Percentiles rank a stretch among this genome's conserved stretches.
Conservation (phyloP, 2,888 invertebrate species). For the Auanema sp. region DNA sequence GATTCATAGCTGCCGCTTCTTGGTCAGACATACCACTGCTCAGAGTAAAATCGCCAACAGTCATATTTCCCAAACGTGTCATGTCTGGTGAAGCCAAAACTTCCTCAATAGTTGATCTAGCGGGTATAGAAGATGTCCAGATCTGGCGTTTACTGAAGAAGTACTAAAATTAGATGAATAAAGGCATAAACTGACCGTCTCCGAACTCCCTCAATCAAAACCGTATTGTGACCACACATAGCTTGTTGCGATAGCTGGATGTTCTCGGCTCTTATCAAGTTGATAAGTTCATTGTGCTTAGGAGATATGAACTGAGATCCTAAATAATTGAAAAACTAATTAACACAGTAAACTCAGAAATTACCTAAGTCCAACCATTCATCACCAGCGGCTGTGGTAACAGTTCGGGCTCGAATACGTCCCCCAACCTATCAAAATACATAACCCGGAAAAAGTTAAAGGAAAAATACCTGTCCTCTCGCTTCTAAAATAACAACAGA, state of each 20-base stretch:
- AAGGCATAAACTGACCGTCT: slow-evolving; percentile 21
- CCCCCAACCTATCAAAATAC: slow-evolving; percentile 29
- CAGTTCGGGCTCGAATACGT: slow-evolving; percentile 35
- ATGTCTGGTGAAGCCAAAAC: slow-evolving; percentile 15
- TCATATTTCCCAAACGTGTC: slow-evolving; percentile 15
- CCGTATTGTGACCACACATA: slow-evolving; percentile 32
- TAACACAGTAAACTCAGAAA: not conserved
- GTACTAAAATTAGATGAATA: not conserved
- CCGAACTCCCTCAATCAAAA: slow-evolving; percentile 26
- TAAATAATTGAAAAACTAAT: slow-evolving; percentile 9
- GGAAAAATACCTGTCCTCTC: slow-evolving; percentile 26
- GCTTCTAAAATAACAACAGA: slow-evolving; percentile 36
- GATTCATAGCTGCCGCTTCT: slow-evolving; percentile 35
- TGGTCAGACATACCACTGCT: not conserved
- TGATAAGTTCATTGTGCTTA: slow-evolving; percentile 30
- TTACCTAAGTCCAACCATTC: slow-evolving; percentile 35
- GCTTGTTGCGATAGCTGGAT: slow-evolving; percentile 25
- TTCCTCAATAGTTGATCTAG: slow-evolving; percentile 19
- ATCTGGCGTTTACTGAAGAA: not conserved
- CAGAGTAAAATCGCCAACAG: slow-evolving; percentile 21
- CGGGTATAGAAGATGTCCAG: slow-evolving; percentile 18
- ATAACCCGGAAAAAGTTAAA: slow-evolving; percentile 1
- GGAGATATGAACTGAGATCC: slow-evolving; percentile 46
- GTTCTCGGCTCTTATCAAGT: slow-evolving; percentile 28
- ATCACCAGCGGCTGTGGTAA: slow-evolving; percentile 42